A percentile compares a stretch with the other conserved stretches of the same genome.
These are phyloP conservation scores for Cyprinodon tularosa DNA, from an alignment of 2,113 vertebrate species.

Conservation along the genomic window DNA sequence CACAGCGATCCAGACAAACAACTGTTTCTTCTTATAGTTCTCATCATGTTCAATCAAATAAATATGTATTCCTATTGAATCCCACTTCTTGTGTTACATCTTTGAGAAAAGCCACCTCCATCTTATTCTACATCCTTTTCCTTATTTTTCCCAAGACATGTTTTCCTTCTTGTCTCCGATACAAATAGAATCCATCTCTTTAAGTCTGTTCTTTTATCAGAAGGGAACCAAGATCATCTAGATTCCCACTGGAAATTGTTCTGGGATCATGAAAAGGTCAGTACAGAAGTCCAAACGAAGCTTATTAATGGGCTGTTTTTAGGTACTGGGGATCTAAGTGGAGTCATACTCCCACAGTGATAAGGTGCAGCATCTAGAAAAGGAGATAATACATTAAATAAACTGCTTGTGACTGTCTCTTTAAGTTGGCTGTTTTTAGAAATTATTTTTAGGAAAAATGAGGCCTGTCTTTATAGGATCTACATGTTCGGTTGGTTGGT, in stretches of 20 bases:
- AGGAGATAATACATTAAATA: constrained; percentile 5
- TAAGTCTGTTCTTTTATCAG: constrained; percentile 11
- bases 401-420: background rate
- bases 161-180: constrained; percentile 20
- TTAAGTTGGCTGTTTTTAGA: background rate
- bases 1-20: background rate
- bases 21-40: background rate
- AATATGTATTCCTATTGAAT: background rate
- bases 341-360: constrained; percentile 58
- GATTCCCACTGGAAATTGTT: constrained; percentile 49
- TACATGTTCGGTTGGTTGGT: too few species aligned
- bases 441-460: background rate
- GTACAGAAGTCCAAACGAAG: background rate
- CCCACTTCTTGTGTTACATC: background rate
- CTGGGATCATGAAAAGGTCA: constrained; percentile 21
- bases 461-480: background rate
- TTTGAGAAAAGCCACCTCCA: background rate
- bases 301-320: constrained; percentile 59
- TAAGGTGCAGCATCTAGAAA: constrained; percentile 39
- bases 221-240: constrained; percentile 8
- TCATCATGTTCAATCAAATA: background rate
- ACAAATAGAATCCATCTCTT: constrained; percentile 27
- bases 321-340: constrained; percentile 29
- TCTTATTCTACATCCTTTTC: background rate
- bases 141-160: background rate